Percentiles rank a stretch among this genome's conserved stretches.
Conservation (phyloP, 1,140 invertebrate genomes). For the Cotesia typhae region DNA sequence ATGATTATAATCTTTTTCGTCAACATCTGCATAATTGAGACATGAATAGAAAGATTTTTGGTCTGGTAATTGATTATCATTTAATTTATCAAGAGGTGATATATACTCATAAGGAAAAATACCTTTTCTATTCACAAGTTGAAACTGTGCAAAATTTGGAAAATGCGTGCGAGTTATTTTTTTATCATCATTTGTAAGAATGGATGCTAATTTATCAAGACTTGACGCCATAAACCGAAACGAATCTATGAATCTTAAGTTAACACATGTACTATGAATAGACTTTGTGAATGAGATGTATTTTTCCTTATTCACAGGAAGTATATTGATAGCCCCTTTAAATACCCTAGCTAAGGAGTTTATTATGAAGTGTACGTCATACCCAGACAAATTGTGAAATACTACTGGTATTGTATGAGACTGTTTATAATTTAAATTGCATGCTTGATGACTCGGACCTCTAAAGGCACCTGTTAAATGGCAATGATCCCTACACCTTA, state of each 20-base stretch:
- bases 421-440: conserved; percentile 6
- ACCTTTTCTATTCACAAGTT: too few species aligned
- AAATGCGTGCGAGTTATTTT: neutral
- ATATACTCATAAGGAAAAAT: too few species aligned
- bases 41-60: too few species aligned
- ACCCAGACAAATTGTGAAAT: conserved; percentile 5
- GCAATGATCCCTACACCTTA: conserved; percentile 1
- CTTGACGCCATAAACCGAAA: neutral
- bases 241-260: conserved; percentile 1
- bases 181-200: conserved; percentile 1
- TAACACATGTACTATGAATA: neutral
- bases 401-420: neutral
- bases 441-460: neutral
- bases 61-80: too few species aligned
- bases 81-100: too few species aligned
- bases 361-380: conserved; percentile 6
- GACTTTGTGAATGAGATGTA: conserved; percentile 1
- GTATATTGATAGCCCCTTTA: conserved; percentile 13
- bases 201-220: neutral
- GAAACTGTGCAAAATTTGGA: neutral
- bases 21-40: too few species aligned
- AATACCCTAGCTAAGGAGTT: conserved; percentile 9
- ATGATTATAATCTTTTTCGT: too few species aligned
- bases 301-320: neutral
- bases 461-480: neutral